Conservation (phyloP, 1,140 invertebrate genomes). For the Neodiprion lecontei region DNA sequence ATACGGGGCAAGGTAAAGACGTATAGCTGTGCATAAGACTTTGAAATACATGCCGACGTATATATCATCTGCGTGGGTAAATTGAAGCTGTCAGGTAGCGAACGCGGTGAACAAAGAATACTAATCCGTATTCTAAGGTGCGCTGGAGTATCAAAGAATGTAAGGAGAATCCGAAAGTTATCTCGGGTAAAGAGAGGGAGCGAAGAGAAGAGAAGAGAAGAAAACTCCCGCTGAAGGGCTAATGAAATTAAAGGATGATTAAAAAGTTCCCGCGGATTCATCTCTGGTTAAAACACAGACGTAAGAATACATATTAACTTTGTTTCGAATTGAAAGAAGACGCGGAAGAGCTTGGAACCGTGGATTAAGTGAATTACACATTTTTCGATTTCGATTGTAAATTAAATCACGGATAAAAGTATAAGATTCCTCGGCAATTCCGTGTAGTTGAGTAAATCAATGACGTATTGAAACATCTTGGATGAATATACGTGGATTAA, state of each 20-base stretch:
- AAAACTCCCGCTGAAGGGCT: not conserved
- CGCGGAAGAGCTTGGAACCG: too few relatives aligned
- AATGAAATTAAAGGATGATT: constrained; percentile 6
- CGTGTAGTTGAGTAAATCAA: too few relatives aligned
- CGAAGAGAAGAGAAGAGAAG: not conserved
- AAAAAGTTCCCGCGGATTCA: not conserved
- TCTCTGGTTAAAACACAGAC: not conserved
- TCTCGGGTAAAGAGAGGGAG: not conserved
- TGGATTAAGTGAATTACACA: too few relatives aligned
- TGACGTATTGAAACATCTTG: too few relatives aligned
- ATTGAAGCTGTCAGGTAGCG: not conserved
- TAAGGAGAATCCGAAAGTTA: not conserved
- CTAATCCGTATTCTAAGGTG: not conserved
- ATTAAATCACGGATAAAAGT: too few relatives aligned
- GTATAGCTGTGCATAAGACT: too few relatives aligned
- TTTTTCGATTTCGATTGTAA: too few relatives aligned
- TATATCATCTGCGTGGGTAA: not conserved
- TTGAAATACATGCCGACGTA: not conserved
- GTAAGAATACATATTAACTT: not conserved
- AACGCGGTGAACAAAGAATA: not conserved
- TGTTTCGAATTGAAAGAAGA: too few relatives aligned
- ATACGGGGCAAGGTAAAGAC: too few relatives aligned
- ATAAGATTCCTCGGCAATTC: too few relatives aligned
- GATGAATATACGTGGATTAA: too few relatives aligned
- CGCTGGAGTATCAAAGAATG: not conserved